Percentiles rank a stretch among this genome's conserved stretches.
phyloP scores from a whole-genome alignment of 1,140 invertebrate species.

The Micrasema longulum region DNA sequence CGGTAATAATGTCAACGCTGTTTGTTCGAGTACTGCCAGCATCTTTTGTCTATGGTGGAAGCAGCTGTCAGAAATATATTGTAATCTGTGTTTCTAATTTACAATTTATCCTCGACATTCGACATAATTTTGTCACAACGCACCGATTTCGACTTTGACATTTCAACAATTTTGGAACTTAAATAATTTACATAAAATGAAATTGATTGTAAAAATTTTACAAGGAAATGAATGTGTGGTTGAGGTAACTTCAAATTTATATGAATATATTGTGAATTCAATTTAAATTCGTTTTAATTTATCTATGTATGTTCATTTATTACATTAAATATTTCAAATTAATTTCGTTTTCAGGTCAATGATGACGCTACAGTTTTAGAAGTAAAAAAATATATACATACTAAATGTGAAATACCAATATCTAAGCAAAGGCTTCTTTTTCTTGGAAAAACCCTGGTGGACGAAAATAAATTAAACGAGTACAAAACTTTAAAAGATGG shows the following conservation, averaged over 20 bases:
- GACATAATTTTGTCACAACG: too few species aligned
- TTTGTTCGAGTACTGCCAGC: too few species aligned
- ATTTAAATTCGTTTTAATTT: too few species aligned
- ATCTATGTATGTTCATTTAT: not conserved
- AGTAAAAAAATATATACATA: slow-evolving; percentile 59
- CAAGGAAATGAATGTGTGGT: slow-evolving; percentile 62
- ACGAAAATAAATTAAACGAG: slow-evolving; percentile 7
- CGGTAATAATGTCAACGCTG: too few species aligned
- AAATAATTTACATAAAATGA: too few species aligned
- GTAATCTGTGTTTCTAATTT: too few species aligned
- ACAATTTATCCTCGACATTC: too few species aligned
- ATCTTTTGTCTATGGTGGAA: too few species aligned
- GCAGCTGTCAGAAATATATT: too few species aligned
- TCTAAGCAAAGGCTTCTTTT: slow-evolving; percentile 56
- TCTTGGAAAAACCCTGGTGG: slow-evolving; percentile 22
- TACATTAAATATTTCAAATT: not conserved
- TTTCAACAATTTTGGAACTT: too few species aligned
- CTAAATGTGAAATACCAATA: slow-evolving; percentile 58
- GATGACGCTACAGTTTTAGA: slow-evolving; percentile 60
- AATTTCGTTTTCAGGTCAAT: slow-evolving; percentile 57
- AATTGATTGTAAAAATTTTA: slow-evolving; percentile 62
- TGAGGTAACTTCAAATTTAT: slow-evolving; percentile 56
- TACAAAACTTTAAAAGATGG: slow-evolving; percentile 26
- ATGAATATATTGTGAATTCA: too few species aligned
- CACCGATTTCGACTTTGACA: too few species aligned